Conservation (phyloP, 2,888 invertebrate species). For the Ectobius pallidus region DNA sequence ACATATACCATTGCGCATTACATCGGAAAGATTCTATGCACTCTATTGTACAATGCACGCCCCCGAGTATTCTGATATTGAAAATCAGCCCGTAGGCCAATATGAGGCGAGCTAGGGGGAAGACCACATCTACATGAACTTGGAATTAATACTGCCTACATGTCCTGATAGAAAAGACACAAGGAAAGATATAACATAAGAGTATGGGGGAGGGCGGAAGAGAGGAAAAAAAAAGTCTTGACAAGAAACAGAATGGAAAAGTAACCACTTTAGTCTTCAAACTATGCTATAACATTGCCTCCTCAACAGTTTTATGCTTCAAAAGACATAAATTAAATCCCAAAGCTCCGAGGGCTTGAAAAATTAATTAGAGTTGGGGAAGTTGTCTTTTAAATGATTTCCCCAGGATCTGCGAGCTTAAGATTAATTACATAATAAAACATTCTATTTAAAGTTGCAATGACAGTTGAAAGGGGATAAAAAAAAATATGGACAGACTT, state of each 20-base stretch:
- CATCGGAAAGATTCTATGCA: no score
- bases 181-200: no score
- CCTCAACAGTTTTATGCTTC: slow-evolving; percentile 36
- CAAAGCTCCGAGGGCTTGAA: slow-evolving; percentile 41
- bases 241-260: not conserved
- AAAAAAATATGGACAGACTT: slow-evolving; percentile 4
- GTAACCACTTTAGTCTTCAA: slow-evolving; percentile 8
- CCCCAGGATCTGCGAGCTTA: slow-evolving; percentile 38
- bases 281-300: slow-evolving; percentile 25
- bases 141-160: no score
- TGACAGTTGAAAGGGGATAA: slow-evolving; percentile 38
- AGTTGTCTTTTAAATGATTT: slow-evolving; percentile 44
- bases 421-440: slow-evolving; percentile 44
- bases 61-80: no score
- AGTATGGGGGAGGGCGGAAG: slow-evolving; percentile 8
- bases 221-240: slow-evolving; percentile 9
- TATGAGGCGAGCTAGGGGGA: no score
- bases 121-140: no score
- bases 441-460: slow-evolving; percentile 43
- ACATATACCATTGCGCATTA: no score
- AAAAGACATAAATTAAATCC: slow-evolving; percentile 43
- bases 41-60: no score
- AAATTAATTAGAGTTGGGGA: slow-evolving; percentile 43
- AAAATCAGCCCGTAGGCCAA: no score
- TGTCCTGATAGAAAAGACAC: no score